Evolutionary conservation across 2,113 vertebrate genomes (phyloP), one percentile per base, ranked within the genome.

Genomic region (Antechinus stuartii): DNA sequence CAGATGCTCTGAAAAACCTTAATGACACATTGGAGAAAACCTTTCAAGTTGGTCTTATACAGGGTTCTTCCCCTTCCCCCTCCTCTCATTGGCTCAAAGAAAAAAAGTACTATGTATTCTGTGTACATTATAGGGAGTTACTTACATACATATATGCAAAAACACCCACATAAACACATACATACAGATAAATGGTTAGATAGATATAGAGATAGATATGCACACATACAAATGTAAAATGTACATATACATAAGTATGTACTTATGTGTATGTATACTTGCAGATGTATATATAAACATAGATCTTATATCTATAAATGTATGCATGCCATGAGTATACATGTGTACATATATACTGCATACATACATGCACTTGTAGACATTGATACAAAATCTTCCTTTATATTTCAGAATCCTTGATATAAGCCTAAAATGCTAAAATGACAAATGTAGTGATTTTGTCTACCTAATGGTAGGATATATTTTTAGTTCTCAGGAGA

Each of bases 1-100:
- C 99, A 99, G 99, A 99, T 99, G 99, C 99, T 99, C 98, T 97
- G 99, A 99, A 99, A 98, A 98, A 99, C 98, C 97, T 98, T 99
- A 99, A 99, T 98, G 99, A 99, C 99, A 99, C 99, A 98, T 99
- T 98, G 99, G 99, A 99, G 99, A 98, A 98, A 98, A 98, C 98
- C 98, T 96, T 96, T 98, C 98, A 94, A 96, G 96, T 97, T 98
- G 98, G 97, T 96, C 95, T 95, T 30, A 19, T 95, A 76, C 95
- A 95, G 94, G 35, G 84, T 94, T 97, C 95, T 90, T 92, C 95
- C 47, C 92, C 26, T 91, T 50, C 94, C 91, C 68, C 68, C 68
- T 50, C 52, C 94, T 95, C 90, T 1, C 84, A 23, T 0, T 0
- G 2, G 90, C 96, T 97, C 95, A 91, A 61, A 95, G 93, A 94